These are phyloP conservation scores for Conus betulinus DNA, from an alignment of 1,140 invertebrate genomes.

Conservation along the genomic window DNA sequence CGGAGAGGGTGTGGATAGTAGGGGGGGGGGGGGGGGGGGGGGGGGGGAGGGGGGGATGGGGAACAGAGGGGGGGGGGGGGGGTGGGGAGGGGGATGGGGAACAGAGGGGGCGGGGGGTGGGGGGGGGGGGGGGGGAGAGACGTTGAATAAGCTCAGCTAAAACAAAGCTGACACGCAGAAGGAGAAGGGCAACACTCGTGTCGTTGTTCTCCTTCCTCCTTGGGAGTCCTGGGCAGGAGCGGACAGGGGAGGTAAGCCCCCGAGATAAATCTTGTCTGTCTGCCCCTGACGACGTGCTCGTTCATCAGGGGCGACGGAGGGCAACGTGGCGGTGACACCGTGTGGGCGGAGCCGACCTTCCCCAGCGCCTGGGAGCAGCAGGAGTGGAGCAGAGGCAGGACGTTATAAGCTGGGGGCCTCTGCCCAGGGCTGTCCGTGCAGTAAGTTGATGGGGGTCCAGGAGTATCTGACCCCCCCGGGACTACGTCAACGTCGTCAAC, in stretches of 20 bases:
- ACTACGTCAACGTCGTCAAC: slow-evolving; percentile 72
- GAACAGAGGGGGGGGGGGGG: not conserved
- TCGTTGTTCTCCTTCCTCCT: not conserved
- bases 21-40: not conserved
- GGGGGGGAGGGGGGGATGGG: not conserved
- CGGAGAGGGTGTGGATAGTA: no score
- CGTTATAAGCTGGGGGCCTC: slow-evolving; percentile 10
- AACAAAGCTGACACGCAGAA: not conserved
- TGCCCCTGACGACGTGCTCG: not conserved
- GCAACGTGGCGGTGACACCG: no score
- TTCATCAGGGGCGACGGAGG: not conserved
- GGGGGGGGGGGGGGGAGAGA: not conserved
- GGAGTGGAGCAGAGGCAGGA: not conserved
- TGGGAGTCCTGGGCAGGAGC: not conserved
- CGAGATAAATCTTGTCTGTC: not conserved
- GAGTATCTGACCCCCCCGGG: slow-evolving; percentile 59
- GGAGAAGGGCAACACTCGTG: not conserved
- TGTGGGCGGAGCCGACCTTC: not conserved
- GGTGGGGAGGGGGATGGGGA: not conserved
- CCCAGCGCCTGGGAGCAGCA: not conserved
- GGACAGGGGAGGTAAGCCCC: not conserved
- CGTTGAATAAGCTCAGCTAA: not conserved
- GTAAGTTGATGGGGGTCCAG: slow-evolving; percentile 72
- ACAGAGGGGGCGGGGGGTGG: not conserved
- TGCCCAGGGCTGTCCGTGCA: slow-evolving; percentile 47